Evolutionary conservation across 2,797 vertebrate genomes (phyloP), one percentile per base, ranked within the genome.

Genomic region (Graptemys geographica): DNA sequence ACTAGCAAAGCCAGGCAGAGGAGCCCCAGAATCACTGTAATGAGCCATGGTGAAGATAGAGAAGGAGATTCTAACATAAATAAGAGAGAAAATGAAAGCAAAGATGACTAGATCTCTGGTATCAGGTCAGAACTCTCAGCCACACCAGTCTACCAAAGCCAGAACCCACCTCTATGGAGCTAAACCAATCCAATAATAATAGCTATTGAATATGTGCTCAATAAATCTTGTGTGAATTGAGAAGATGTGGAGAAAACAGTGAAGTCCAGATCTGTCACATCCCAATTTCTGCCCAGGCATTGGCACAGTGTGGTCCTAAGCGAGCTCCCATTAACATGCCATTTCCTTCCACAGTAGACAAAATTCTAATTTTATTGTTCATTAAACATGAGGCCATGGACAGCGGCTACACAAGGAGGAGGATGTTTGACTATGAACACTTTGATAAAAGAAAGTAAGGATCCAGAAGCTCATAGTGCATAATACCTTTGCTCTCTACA

Each of bases 1-100:
- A 47, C 11, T 62, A 91, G 59, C 27, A 95, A 79, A 31, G 90
- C 78, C 83, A 95, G 72, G 52, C 59, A 90, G 72, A 81, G 15
- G 51, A 94, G 6, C 21, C 95, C 88, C 53, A 92, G 59, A 37
- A 81, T 31, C 78, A 91, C 72, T 59, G 81, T 23, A 56, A n/a
- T 15, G 44, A 80, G 41, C 23, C 11, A 59, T 3, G 79, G 18
- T 76, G 44, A 72, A 53, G 1, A 59, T 33, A 55, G 16, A 25
- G 53, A 27, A 33, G 80, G 6, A 51, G 56, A 23, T 11, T 52
- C 90, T 94, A 59, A 81, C 37, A 47, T 41, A 93, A 87, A 81
- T 28, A 94, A 76, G 79, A 84, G 33, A 92, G 37, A 28, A 18
- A 76, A 76, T 15, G 13, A 76, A 47, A 27, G 44, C 23, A 76